Conservation (phyloP, 2,888 invertebrate genomes). For the Dryobotodes eremita region DNA sequence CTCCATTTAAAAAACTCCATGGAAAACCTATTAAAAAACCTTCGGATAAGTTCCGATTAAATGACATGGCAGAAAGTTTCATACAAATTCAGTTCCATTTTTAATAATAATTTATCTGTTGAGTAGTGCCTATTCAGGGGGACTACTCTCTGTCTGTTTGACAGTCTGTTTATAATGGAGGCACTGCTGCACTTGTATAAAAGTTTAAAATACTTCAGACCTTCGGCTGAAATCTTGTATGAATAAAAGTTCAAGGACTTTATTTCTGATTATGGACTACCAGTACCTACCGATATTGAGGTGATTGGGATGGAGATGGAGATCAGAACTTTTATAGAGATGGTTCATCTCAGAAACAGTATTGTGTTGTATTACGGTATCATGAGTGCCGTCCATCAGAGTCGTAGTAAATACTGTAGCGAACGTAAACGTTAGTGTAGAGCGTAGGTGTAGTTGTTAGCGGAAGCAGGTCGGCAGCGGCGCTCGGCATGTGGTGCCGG, state of each 20-base stretch:
- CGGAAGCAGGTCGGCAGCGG: constrained; percentile 45
- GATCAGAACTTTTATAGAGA: not conserved
- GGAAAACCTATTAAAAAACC: not conserved
- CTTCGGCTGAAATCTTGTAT: not conserved
- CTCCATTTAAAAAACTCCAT: not conserved
- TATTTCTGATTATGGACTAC: not conserved
- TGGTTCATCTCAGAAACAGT: not conserved
- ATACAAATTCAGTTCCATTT: not conserved
- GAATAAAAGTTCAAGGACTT: not conserved
- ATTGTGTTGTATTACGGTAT: not conserved
- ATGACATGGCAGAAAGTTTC: not conserved
- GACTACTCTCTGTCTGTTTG: too few relatives aligned
- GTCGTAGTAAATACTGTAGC: constrained; percentile 43
- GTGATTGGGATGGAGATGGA: not conserved
- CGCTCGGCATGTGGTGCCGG: not conserved
- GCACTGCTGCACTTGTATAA: too few relatives aligned
- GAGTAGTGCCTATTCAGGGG: too few relatives aligned
- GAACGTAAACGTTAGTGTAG: constrained; percentile 38
- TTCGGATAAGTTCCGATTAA: not conserved
- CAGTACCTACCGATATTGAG: not conserved
- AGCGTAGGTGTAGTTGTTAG: constrained; percentile 46
- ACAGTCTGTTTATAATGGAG: too few relatives aligned
- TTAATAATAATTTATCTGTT: too few relatives aligned
- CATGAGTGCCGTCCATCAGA: not conserved
- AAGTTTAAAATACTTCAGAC: not conserved